These are phyloP conservation scores for Sthenelais limicola DNA, from an alignment of 2,888 invertebrate genomes.

Conservation along the genomic window DNA sequence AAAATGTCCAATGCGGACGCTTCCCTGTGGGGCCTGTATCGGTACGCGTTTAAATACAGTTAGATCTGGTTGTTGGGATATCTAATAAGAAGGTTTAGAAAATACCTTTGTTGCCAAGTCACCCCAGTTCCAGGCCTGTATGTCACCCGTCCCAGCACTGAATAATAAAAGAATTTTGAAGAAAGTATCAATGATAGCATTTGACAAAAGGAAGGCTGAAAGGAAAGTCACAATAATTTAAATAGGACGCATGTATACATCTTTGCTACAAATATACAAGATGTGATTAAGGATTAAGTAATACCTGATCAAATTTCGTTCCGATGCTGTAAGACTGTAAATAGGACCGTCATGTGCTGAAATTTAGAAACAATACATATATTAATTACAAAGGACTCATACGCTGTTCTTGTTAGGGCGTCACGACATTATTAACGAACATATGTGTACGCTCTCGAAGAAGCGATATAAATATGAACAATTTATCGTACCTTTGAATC, in stretches of 20 bases:
- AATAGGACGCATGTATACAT: too few relatives aligned
- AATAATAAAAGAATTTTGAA: constrained; percentile 63
- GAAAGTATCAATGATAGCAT: neutral
- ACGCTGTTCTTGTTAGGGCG: too few relatives aligned
- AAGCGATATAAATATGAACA: neutral
- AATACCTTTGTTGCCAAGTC: constrained; percentile 73
- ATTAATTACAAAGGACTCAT: neutral
- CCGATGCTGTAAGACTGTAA: constrained; percentile 79
- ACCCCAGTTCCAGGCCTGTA: constrained; percentile 85
- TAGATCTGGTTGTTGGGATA: neutral
- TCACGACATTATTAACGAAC: too few relatives aligned
- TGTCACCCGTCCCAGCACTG: constrained; percentile 82
- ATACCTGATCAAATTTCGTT: constrained; percentile 78
- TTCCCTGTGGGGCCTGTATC: too few relatives aligned
- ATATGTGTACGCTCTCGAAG: too few relatives aligned
- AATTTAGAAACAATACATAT: constrained; percentile 3
- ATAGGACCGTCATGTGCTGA: constrained; percentile 74
- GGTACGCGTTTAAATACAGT: too few relatives aligned
- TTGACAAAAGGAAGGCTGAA: neutral
- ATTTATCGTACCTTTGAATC: constrained; percentile 57
- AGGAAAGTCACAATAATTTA: neutral
- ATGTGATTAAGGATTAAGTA: too few relatives aligned
- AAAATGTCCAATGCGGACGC: too few relatives aligned
- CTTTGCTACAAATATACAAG: too few relatives aligned
- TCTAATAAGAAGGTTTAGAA: neutral